Evolutionary conservation across 2,113 vertebrate species (phyloP).

Genomic region (Notothenia coriiceps): DNA sequence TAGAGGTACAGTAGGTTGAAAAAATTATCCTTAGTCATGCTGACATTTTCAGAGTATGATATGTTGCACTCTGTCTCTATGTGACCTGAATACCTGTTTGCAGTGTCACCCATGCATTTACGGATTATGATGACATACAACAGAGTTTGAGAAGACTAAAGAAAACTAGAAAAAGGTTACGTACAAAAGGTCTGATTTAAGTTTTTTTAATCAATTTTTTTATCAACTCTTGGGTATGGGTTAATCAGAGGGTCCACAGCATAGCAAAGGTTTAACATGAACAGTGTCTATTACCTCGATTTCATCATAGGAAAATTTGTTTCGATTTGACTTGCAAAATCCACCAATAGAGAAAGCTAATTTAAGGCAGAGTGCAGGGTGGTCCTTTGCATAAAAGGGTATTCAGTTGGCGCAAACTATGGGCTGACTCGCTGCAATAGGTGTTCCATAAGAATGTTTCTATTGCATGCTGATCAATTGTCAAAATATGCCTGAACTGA

Average conservation of each 20-base stretch:
- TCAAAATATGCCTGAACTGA: slow-evolving; percentile 10
- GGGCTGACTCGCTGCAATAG: slow-evolving; percentile 8
- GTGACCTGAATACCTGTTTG: not conserved
- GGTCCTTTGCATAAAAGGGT: slow-evolving; percentile 3
- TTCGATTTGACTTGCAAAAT: not conserved
- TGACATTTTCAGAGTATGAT: too few relatives aligned
- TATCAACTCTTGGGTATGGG: not conserved
- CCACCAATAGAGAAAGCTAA: too few relatives aligned
- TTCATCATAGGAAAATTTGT: not conserved
- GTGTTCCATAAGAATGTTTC: slow-evolving; percentile 30
- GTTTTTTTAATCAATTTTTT: not conserved
- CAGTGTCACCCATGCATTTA: not conserved
- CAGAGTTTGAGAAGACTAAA: not conserved
- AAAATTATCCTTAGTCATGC: too few relatives aligned
- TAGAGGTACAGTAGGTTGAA: too few relatives aligned
- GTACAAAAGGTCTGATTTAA: not conserved
- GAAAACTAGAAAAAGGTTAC: not conserved
- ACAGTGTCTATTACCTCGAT: not conserved
- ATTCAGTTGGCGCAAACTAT: not conserved
- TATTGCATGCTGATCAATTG: slow-evolving; percentile 40
- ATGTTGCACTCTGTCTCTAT: not conserved
- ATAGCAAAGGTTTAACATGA: not conserved
- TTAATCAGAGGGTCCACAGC: not conserved
- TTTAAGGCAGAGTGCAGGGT: too few relatives aligned
- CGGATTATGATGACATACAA: not conserved